These are phyloP conservation scores for Gallinago jamesoni DNA, from an alignment of 2,113 vertebrate genomes.

Conservation along the genomic window DNA sequence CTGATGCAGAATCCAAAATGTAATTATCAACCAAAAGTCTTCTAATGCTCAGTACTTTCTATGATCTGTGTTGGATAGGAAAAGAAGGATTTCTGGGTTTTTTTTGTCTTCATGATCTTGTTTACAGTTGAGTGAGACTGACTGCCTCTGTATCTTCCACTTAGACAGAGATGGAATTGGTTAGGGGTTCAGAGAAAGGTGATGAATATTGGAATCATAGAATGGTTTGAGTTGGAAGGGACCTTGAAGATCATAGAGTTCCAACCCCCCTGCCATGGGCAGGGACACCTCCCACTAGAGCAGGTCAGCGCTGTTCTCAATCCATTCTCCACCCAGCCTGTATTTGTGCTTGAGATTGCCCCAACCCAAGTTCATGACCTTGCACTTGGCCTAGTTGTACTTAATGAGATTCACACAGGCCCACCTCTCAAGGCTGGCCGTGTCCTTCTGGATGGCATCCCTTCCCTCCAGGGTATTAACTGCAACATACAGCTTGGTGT, in stretches of 20 bases:
- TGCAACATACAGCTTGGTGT: not conserved
- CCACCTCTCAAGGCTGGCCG: not conserved
- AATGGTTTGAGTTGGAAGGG: too few species aligned
- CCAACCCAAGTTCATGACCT: not conserved
- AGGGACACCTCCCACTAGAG: too few species aligned
- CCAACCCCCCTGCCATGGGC: too few species aligned
- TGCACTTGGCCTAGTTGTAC: not conserved
- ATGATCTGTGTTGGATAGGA: not conserved
- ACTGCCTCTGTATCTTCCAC: not conserved
- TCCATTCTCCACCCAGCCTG: not conserved
- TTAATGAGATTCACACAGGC: too few species aligned
- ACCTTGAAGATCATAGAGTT: too few species aligned
- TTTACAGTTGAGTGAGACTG: not conserved
- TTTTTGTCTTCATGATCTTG: not conserved
- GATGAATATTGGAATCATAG: not conserved
- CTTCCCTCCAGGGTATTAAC: not conserved
- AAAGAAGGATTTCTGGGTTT: not conserved
- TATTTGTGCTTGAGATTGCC: not conserved
- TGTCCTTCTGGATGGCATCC: not conserved
- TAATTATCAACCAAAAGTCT: not conserved
- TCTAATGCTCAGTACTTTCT: not conserved
- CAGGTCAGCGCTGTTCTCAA: not conserved
- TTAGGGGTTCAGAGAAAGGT: not conserved
- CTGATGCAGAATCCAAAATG: not conserved
- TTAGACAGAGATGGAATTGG: fast-evolving